Evolutionary conservation across 2,888 invertebrate species (phyloP), one percentile per base, ranked within the genome.

Genomic region (Aphidius colemani): DNA sequence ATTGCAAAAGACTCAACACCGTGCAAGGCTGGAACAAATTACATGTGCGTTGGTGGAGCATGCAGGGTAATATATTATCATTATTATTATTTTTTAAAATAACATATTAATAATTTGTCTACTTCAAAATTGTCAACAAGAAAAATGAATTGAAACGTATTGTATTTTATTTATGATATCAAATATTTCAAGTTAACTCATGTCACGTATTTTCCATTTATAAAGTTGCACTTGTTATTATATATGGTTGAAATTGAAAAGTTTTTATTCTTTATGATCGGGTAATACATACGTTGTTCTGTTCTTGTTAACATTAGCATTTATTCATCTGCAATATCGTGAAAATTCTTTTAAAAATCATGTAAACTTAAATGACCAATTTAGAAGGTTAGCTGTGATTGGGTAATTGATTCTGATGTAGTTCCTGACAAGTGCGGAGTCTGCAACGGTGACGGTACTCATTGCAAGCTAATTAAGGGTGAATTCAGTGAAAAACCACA

Each of bases 341-440:
- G 10, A n/a, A 13, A 9, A 45, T 11, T 40, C n/a, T 55, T 56
- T 81, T 75, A 11, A 58, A 43, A 43, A 48, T 58, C 83, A 60
- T n/a, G 7, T 9, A 48, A 48, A n/a, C 11, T n/a, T n/a, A 7
- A 7, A 11, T 45, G 7, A n/a, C 7, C 46, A 13, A 86, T 88
- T 75, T 86, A 94, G 90, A 90, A 89, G 84, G 92, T 95, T 60
- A 93, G 95, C n/a, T 95, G 95, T 83, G 95, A 95, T 84, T 95
- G 94, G 94, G 84, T 88, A 61, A 89, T 95, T 56, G 92, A 92
- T 76, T 94, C 94, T 0, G 87, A 87, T 60, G 86, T 90, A 43
- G 86, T 88, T 72, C 94, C 94, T 75, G 95, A 95, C 82, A 87
- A 89, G 55, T 95, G 95, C 79, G 95, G 95, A 7, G 85, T 93